These are phyloP conservation scores for Crocodylus rhombifer DNA, from an alignment of 2,797 vertebrate species.

Conservation along the genomic window DNA sequence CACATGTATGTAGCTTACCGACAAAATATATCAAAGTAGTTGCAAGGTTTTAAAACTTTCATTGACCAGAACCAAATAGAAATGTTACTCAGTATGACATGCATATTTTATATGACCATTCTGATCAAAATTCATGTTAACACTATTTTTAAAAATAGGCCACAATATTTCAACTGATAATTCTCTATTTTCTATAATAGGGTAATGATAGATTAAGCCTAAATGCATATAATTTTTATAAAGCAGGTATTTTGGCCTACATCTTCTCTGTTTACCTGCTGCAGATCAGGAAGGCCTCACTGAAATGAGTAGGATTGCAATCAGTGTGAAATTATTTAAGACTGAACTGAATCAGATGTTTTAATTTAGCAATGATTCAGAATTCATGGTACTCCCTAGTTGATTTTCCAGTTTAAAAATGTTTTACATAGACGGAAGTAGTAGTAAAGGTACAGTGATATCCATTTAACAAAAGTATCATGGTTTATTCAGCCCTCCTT, in stretches of 20 bases:
- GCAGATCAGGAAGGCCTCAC: neutral
- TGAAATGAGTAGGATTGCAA: neutral
- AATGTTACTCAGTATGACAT: no score
- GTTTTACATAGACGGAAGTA: neutral
- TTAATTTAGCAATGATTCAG: neutral
- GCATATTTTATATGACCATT: accelerated
- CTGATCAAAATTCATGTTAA: neutral
- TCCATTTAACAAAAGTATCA: neutral
- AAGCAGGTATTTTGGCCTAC: accelerated
- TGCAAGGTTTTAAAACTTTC: neutral
- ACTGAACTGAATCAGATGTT: neutral
- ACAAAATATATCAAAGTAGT: neutral
- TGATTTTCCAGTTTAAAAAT: neutral
- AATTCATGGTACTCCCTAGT: neutral
- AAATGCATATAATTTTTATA: neutral
- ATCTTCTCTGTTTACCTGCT: neutral
- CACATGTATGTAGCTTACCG: neutral
- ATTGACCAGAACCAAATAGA: neutral
- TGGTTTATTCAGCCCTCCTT: neutral
- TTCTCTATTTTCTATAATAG: neutral
- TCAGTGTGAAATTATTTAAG: accelerated
- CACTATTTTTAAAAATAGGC: neutral
- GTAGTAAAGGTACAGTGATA: neutral
- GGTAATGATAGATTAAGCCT: accelerated
- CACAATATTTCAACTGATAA: accelerated